These are phyloP conservation scores for Cataglyphis cursor DNA, from an alignment of 2,888 invertebrate species.

Conservation along the genomic window DNA sequence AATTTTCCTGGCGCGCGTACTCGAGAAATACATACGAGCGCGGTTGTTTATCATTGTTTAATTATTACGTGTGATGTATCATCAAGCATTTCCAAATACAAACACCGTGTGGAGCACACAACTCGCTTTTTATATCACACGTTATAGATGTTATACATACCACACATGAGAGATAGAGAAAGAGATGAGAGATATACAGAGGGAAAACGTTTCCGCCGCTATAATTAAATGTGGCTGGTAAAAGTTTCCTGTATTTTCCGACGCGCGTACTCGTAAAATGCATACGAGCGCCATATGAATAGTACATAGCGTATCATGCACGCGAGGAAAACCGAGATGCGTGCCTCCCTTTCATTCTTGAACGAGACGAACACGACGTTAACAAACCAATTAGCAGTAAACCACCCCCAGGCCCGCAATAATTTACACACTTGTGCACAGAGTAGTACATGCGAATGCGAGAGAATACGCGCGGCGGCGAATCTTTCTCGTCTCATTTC, in stretches of 20 bases:
- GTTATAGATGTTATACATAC: not conserved
- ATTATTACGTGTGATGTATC: not conserved
- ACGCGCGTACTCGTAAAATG: slow-evolving; percentile 45
- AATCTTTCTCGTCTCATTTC: slow-evolving; percentile 36
- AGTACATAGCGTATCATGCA: slow-evolving; percentile 27
- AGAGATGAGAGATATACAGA: slow-evolving; percentile 26
- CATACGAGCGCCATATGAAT: slow-evolving; percentile 16
- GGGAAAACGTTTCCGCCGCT: slow-evolving; percentile 19
- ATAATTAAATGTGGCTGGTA: slow-evolving; percentile 51
- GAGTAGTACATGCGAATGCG: slow-evolving; percentile 21
- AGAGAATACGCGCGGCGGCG: slow-evolving; percentile 7
- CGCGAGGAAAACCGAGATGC: slow-evolving; percentile 55
- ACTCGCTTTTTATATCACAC: not conserved
- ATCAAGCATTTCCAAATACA: slow-evolving; percentile 8
- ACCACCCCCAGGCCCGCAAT: slow-evolving; percentile 77
- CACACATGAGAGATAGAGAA: not conserved
- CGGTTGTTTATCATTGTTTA: slow-evolving; percentile 23
- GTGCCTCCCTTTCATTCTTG: slow-evolving; percentile 37
- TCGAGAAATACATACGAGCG: slow-evolving; percentile 21
- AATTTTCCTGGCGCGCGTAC: slow-evolving; percentile 20
- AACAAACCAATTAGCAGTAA: slow-evolving; percentile 85
- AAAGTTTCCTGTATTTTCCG: slow-evolving; percentile 49
- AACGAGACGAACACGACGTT: slow-evolving; percentile 80
- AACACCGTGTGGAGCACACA: slow-evolving; percentile 3
- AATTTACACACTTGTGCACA: slow-evolving; percentile 77